Base-by-base conservation (phyloP, 2,888 invertebrate genomes). In the Drosophila incognita region DNA sequence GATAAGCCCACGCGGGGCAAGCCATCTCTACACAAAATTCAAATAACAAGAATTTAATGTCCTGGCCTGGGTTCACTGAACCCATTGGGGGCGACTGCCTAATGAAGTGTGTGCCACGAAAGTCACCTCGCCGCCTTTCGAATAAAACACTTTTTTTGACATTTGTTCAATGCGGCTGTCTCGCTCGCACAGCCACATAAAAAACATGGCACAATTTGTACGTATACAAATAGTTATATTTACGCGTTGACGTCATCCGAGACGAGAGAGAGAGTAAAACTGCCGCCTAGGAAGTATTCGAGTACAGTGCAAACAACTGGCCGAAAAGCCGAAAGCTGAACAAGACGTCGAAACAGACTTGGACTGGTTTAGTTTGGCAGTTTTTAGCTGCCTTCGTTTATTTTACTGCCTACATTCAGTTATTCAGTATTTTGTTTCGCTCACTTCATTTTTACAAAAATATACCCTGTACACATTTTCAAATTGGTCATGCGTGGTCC, bases 201-300 rank as follows among this genome's bases (percentile, higher is more conserved):
- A 70, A 65, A 82, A 57, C 79, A 82, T 82, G 79, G 70, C 62
- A 70, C 70, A 69, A 62, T 82, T 84, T 66, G 69, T 69, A 64
- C 69, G 67, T 81, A 65, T 63, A 70, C 64, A 79, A 84, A 82
- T 84, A 86, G 83, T 86, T 87, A 87, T 87, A 86, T 81, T 76
- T 82, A 79, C 68, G 74, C 72, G 82, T 81, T 85, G 87, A 85
- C 84, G 84, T 85, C 84, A 85, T 73, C 64, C 70, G 10, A n/a
- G n/a, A 10, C 33, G 10, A 40, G 8, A 18, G 7, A 61, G 33
- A 27, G 48, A 5, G 10, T 18, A 18, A 27, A 27, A 27, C 15
- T 1, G 48, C 4, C 27, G 60, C 24, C 70, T 74, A 82, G 82
- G 74, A 77, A 82, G 65, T 62, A 62, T 56, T 53, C 69, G 69